phyloP scores from a whole-genome alignment of 1,140 invertebrate genomes.

The Zaprionus africanus region DNA sequence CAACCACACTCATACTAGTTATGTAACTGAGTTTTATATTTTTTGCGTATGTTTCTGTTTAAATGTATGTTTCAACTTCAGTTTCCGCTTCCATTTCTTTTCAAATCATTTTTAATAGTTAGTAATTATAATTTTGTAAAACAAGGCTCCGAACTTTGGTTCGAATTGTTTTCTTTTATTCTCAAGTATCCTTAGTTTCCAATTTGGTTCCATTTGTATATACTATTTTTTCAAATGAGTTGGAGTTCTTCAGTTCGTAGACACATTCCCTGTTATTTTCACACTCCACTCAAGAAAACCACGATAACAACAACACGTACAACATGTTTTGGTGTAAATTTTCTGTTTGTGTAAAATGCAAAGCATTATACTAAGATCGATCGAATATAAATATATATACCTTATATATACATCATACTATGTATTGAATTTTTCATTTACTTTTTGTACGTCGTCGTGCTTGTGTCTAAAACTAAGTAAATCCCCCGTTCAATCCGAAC shows the following conservation, averaged over 20 bases:
- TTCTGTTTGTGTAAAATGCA: slow-evolving; percentile 72
- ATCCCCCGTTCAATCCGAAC: slow-evolving; percentile 39
- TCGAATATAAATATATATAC: slow-evolving; percentile 67
- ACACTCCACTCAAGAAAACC: slow-evolving; percentile 6
- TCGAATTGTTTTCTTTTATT: background rate
- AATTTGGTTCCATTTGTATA: background rate
- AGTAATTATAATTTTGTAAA: background rate
- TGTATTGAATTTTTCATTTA: slow-evolving; percentile 73
- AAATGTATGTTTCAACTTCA: slow-evolving; percentile 7
- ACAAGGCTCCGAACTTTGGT: background rate
- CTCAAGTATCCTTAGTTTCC: background rate
- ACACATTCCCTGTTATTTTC: slow-evolving; percentile 24
- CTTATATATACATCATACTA: slow-evolving; percentile 59
- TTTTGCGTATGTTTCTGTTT: background rate
- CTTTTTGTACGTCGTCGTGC: slow-evolving; percentile 79
- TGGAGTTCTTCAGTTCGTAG: slow-evolving; percentile 14
- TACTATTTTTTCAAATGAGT: background rate
- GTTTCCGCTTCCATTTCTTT: background rate
- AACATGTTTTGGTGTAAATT: slow-evolving; percentile 64
- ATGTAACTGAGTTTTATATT: slow-evolving; percentile 5
- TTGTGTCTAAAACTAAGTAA: slow-evolving; percentile 79
- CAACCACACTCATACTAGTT: slow-evolving; percentile 7
- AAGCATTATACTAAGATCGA: slow-evolving; percentile 67
- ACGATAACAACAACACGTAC: slow-evolving; percentile 24
- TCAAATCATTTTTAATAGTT: background rate